phyloP scores from a whole-genome alignment of 2,888 invertebrate genomes.

The Cacoxenus indagator region DNA sequence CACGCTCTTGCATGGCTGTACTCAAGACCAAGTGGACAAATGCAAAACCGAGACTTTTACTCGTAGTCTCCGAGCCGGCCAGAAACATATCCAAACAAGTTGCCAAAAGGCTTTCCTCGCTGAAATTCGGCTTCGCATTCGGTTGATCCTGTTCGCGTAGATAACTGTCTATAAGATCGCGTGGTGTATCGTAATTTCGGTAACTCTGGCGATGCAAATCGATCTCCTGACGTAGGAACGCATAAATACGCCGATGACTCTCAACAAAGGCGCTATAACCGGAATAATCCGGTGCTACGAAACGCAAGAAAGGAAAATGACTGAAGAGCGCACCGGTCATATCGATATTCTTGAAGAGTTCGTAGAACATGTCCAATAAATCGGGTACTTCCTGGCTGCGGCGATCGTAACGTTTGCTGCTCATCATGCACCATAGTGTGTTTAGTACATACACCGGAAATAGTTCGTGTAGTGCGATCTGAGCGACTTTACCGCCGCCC shows the following conservation, averaged over 20 bases:
- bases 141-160: slow-evolving; percentile 77
- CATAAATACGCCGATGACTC: slow-evolving; percentile 80
- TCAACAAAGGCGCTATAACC: slow-evolving; percentile 82
- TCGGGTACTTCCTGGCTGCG: slow-evolving; percentile 79
- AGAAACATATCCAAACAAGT: slow-evolving; percentile 89
- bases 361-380: slow-evolving; percentile 78
- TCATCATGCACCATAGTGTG: slow-evolving; percentile 87
- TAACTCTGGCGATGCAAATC: slow-evolving; percentile 79
- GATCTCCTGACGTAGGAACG: slow-evolving; percentile 80
- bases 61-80: slow-evolving; percentile 89
- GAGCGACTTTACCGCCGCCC: slow-evolving; percentile 69
- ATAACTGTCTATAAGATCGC: slow-evolving; percentile 88
- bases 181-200: slow-evolving; percentile 74
- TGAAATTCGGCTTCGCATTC: slow-evolving; percentile 74
- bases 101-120: slow-evolving; percentile 83
- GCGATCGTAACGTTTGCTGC: slow-evolving; percentile 80
- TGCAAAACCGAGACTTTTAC: slow-evolving; percentile 82
- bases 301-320: slow-evolving; percentile 81
- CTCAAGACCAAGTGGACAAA: slow-evolving; percentile 81
- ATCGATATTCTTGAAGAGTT: slow-evolving; percentile 81
- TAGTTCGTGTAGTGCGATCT: slow-evolving; percentile 79
- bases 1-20: slow-evolving; percentile 80
- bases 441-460: slow-evolving; percentile 85
- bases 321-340: slow-evolving; percentile 87
- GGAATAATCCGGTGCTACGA: slow-evolving; percentile 81